Conservation (phyloP, 2,797 vertebrate genomes). For the Luscinia megarhynchos region DNA sequence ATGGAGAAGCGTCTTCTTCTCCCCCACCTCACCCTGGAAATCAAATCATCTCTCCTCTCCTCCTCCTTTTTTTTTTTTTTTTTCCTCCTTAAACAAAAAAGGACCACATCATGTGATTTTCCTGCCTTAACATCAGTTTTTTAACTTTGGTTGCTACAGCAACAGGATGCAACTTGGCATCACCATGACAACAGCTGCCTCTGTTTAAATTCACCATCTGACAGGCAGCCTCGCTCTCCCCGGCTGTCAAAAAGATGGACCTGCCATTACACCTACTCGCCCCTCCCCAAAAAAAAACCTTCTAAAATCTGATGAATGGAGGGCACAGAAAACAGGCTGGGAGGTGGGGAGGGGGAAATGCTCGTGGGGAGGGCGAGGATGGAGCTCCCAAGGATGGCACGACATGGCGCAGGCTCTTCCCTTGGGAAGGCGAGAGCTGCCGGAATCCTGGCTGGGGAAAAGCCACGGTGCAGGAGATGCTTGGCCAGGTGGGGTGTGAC, state of each 20-base stretch:
- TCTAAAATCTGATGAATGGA: conserved; percentile 73
- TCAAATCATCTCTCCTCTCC: conserved; percentile 31
- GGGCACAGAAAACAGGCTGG: conserved; percentile 51
- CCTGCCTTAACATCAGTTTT: conserved; percentile 79
- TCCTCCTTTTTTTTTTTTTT: background rate
- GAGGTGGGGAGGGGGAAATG: background rate
- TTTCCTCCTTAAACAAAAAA: conserved; percentile 65
- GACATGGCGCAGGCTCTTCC: background rate
- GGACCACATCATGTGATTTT: conserved; percentile 71
- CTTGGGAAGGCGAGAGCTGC: fast-evolving
- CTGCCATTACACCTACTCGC: conserved; percentile 71
- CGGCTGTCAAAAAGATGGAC: conserved; percentile 72
- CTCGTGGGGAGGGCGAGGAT: background rate
- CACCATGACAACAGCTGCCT: conserved; percentile 82
- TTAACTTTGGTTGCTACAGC: conserved; percentile 83
- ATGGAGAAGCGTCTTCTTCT: conserved; percentile 1
- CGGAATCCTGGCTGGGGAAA: background rate
- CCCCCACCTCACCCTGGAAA: conserved; percentile 39
- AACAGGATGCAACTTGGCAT: conserved; percentile 82
- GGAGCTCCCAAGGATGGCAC: background rate
- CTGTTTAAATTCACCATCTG: conserved; percentile 84
- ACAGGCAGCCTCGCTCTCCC: conserved; percentile 72
- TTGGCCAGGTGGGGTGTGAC: background rate
- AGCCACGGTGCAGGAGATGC: background rate
- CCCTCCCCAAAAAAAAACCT: conserved; percentile 11